Base-by-base conservation (phyloP, 2,888 invertebrate genomes). In the Temnothorax rugatulus region DNA sequence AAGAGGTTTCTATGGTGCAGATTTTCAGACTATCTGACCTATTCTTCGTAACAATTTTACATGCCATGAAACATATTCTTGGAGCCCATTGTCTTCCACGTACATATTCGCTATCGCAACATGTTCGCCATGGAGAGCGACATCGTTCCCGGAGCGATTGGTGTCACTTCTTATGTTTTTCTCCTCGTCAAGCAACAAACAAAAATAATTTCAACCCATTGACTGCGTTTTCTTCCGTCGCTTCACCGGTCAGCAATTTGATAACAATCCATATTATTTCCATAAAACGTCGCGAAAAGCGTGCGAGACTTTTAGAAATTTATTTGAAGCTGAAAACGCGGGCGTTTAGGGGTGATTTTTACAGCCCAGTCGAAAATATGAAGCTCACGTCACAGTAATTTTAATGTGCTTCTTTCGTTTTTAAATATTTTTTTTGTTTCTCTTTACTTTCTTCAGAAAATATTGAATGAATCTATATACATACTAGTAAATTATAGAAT, bases 171-270 rank as follows among this genome's bases (percentile, higher is more conserved):
- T 21, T 13, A 47, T 13, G 52, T 54, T 57, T 29, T 79, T 66
- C 54, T 21, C 25, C 59, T 15, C 59, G 44, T 13, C n/a, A 47
- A 52, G 34, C 34, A 47, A n/a, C 15, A 11, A 11, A 18, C 54
- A 59, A 79, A 82, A 85, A 84, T 87, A 61, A 82, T 84, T 68
- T 85, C 52, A 82, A n/a, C 59, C 77, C 82, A 84, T 76, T 76
- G 82, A 85, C 77, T 38, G 63, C 44, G 47, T 52, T 71, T 77
- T 57, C 79, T 79, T 68, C 63, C 69, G 61, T 59, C 8, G 61
- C 11, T 63, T 25, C 15, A 41, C 25, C 13, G 44, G 44, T 50
- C 63, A 34, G 11, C 52, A 83, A 83, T 86, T 86, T 88, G 66
- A 54, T 61, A 76, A n/a, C 59, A 64, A 50, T 21, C 2, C 2